Conservation (phyloP, 2,113 vertebrate species). For the Eulemur macaco region DNA sequence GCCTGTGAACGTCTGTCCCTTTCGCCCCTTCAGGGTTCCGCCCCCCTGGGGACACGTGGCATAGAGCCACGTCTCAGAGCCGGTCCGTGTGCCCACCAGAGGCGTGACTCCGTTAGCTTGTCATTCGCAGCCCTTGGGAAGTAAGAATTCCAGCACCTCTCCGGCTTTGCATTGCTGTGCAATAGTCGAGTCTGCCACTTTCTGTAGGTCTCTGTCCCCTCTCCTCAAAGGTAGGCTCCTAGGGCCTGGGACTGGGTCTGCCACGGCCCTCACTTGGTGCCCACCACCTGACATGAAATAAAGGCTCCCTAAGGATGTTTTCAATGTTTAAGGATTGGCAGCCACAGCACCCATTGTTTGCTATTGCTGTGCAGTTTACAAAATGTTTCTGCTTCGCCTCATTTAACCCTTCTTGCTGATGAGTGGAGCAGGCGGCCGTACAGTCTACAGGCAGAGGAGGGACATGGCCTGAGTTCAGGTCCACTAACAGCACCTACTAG, state of each 20-base stretch:
- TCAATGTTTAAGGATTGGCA: not conserved
- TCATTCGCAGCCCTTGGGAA: not conserved
- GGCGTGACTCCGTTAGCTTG: not conserved
- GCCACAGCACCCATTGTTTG: not conserved
- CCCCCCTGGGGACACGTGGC: accelerated
- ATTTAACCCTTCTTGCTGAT: not conserved
- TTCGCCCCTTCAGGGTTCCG: not conserved
- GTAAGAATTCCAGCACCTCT: not conserved
- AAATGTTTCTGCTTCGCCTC: not conserved
- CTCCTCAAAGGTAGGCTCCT: not conserved
- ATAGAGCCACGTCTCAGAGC: accelerated
- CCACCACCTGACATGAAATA: not conserved
- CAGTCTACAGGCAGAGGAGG: not conserved
- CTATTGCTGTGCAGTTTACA: not conserved
- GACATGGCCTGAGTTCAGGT: not conserved
- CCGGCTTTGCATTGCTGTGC: not conserved
- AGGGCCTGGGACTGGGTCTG: not conserved
- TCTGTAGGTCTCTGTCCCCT: not conserved
- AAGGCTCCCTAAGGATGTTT: not conserved
- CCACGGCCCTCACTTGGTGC: not conserved
- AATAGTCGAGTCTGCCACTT: not conserved
- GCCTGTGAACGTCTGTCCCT: not conserved
- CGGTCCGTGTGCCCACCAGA: not conserved
- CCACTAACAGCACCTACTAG: not conserved
- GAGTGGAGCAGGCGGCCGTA: not conserved